Conservation (phyloP, 1,140 invertebrate genomes). For the Anoplolepis gracilipes region DNA sequence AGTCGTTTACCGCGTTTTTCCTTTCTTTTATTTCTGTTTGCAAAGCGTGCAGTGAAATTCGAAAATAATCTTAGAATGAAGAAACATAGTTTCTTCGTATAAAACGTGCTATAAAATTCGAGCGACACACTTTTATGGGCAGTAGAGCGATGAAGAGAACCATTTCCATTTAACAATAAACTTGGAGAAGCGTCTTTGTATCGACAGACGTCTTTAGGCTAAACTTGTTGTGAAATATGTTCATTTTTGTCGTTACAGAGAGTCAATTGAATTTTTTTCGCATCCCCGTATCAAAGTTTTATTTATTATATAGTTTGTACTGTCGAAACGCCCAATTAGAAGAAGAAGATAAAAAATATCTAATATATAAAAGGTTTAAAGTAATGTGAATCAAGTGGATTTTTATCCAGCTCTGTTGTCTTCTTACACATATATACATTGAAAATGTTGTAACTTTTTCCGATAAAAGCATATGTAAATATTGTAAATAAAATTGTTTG, state of each 20-base stretch:
- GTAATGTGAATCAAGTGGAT: neutral
- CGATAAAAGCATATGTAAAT: conserved; percentile 71
- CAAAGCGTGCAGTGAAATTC: neutral
- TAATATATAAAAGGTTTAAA: neutral
- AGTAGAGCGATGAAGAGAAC: neutral
- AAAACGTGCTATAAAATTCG: conserved; percentile 8
- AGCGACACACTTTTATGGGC: conserved; percentile 13
- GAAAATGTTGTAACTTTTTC: neutral
- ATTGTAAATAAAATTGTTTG: conserved; percentile 78
- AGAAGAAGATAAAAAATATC: conserved; percentile 34
- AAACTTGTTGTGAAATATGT: conserved; percentile 4
- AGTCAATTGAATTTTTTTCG: neutral
- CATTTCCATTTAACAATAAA: conserved; percentile 20
- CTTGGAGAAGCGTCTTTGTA: neutral
- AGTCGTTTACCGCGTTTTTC: neutral
- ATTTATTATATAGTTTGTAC: neutral
- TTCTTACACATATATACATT: neutral
- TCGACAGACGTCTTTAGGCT: neutral
- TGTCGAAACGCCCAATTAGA: conserved; percentile 2
- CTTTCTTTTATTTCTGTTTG: neutral
- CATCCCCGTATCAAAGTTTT: neutral
- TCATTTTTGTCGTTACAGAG: neutral
- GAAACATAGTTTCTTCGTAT: neutral
- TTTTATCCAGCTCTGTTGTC: neutral
- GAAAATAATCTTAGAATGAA: neutral